Base-by-base conservation (phyloP, 2,888 invertebrate species). In the Pecten maximus region DNA sequence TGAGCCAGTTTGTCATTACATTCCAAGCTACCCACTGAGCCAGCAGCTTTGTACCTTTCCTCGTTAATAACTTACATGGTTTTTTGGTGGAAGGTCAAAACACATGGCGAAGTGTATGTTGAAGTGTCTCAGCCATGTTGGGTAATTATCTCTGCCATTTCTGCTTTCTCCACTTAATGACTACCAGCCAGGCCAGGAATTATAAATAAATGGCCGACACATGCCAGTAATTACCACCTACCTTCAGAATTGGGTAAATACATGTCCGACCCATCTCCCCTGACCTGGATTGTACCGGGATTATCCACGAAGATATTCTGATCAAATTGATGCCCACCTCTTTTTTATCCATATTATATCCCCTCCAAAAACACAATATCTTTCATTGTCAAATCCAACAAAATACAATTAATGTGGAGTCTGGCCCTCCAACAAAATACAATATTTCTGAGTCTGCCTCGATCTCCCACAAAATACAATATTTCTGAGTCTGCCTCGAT, bases 221-320 rank as follows among this genome's bases (percentile, higher is more conserved):
- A 74, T 74, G 74, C 35, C 74, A 35, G 15, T 74, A 74, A 74
- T 74, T 74, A 74, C 74, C 74, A 74, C 74, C 74, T 74, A 28
- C 74, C 74, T 74, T 12, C 35, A 28, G 10, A 74, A 74, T 74
- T 74, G 35, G 74, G 15, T 28, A 74, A 74, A 74, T 74, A 74
- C 74, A 23, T 28, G 35, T 74, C 74, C 74, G 10, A 74, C 74
- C 35, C 74, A 8, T 54, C 35, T 35, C 35, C 28, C 28, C 8
- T 74, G 74, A 74, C 74, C 74, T 35, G 28, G 28, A 74, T 74
- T 35, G 12, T 35, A 74, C 10, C 2, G 23, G 12, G 74, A 60
- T 60, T 12, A 35, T 35, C 23, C 28, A 74, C 4, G 74, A 35
- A 74, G 74, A 35, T 8, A 28, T 74, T 28, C 35, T 28, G 74